phyloP scores from a whole-genome alignment of 1,140 invertebrate genomes.

The honey bee (Apis mellifera) region DNA sequence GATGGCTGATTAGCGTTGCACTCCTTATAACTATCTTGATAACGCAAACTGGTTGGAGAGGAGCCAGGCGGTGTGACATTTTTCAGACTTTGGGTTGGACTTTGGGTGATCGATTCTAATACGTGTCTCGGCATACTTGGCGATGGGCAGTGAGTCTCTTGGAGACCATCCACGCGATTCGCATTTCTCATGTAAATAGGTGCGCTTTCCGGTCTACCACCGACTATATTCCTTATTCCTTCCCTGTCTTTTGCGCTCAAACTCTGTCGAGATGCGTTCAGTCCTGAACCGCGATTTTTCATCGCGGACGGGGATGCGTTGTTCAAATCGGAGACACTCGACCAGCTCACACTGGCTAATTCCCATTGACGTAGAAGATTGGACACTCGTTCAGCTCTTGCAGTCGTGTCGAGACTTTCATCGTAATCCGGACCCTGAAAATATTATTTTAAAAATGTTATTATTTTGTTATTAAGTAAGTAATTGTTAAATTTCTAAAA shows the following conservation, averaged over 20 bases:
- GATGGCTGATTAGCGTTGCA: conserved; percentile 57
- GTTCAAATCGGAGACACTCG: conserved; percentile 64
- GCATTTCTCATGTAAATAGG: conserved; percentile 74
- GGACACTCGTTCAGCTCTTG: conserved; percentile 71
- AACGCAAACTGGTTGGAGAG: conserved; percentile 69
- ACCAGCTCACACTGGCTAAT: conserved; percentile 74
- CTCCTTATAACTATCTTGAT: conserved; percentile 69
- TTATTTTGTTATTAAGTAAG: not conserved
- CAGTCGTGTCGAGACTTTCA: conserved; percentile 71
- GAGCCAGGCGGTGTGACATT: conserved; percentile 68
- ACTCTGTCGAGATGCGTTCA: conserved; percentile 52
- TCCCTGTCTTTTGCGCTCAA: conserved; percentile 74
- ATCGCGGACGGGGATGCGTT: conserved; percentile 16
- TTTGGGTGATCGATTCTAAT: conserved; percentile 77
- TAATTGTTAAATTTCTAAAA: too few species aligned
- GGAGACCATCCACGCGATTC: conserved; percentile 76
- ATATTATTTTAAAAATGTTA: not conserved
- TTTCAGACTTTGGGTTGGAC: conserved; percentile 76
- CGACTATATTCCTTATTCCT: conserved; percentile 78
- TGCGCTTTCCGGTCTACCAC: conserved; percentile 76
- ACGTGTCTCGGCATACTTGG: conserved; percentile 77
- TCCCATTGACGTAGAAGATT: conserved; percentile 75
- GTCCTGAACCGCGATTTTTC: conserved; percentile 23
- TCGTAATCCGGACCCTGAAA: conserved; percentile 88
- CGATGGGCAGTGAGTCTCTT: conserved; percentile 70